Conservation (phyloP, 2,888 invertebrate species). For the Rotaria socialis region DNA sequence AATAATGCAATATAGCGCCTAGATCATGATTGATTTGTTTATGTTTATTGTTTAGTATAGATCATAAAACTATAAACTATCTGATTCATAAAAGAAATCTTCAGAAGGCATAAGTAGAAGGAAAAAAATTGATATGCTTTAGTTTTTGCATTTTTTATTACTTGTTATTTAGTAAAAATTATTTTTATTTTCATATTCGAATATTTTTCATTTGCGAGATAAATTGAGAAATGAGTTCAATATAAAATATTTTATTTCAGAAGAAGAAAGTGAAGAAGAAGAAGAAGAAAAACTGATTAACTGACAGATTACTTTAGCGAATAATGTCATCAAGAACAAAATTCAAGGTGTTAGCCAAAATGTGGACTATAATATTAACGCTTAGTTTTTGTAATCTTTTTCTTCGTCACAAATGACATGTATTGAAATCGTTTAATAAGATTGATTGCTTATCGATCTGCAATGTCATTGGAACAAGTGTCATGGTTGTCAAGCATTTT, state of each 20-base stretch:
- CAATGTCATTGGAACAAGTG: background rate
- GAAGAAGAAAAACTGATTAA: background rate
- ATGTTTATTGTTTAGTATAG: no score
- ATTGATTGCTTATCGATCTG: background rate
- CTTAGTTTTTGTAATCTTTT: background rate
- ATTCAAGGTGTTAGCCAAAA: background rate
- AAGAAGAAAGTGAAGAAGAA: background rate
- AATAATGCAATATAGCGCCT: background rate
- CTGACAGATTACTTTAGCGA: background rate
- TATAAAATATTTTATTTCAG: background rate
- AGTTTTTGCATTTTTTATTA: background rate
- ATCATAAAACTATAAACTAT: no score
- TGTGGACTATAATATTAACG: background rate
- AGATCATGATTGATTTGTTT: background rate
- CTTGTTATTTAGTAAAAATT: background rate
- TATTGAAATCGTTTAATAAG: background rate
- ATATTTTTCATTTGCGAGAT: background rate
- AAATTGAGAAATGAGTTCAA: background rate
- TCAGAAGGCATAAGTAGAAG: no score
- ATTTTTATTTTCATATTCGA: no score
- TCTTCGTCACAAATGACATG: background rate
- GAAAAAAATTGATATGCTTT: background rate
- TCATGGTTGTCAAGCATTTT: background rate
- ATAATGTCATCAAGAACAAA: background rate
- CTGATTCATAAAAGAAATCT: no score